Conservation (phyloP, 2,888 invertebrate species). For the Dermolepida albohirtum region DNA sequence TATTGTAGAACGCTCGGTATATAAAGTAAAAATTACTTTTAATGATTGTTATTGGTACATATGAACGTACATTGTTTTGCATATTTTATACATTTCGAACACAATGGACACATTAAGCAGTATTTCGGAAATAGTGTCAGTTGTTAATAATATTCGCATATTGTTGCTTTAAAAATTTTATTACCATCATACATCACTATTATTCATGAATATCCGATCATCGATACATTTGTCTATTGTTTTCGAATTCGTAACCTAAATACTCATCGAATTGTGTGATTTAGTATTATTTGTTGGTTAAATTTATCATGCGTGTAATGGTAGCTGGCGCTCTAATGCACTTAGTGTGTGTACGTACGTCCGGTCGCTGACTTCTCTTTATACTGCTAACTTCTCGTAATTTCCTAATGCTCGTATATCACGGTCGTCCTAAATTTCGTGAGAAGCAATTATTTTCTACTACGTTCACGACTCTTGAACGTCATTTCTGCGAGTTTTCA, state of each 20-base stretch:
- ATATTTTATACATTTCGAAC: no score
- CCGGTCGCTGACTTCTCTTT: constrained; percentile 20
- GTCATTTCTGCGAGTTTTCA: constrained; percentile 5
- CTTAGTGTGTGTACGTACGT: not conserved
- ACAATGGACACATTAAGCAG: no score
- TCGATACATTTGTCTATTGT: constrained; percentile 25
- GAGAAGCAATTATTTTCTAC: constrained; percentile 23
- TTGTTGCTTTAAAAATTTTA: constrained; percentile 19
- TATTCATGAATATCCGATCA: constrained; percentile 23
- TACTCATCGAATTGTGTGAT: constrained; percentile 10
- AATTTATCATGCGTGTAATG: constrained; percentile 16
- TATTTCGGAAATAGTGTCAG: no score
- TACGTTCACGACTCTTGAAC: not conserved
- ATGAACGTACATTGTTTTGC: no score
- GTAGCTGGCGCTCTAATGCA: not conserved
- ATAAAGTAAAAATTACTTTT: no score
- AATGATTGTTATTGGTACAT: no score
- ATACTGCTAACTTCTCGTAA: constrained; percentile 7
- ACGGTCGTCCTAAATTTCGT: constrained; percentile 4
- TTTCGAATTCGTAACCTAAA: constrained; percentile 26
- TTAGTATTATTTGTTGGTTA: constrained; percentile 25
- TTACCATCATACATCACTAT: constrained; percentile 19
- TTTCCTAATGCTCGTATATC: constrained; percentile 10
- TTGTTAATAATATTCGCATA: constrained; percentile 11
- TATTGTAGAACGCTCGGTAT: no score